Base-by-base conservation (phyloP, 2,113 vertebrate genomes). In the Pedetes capensis region DNA sequence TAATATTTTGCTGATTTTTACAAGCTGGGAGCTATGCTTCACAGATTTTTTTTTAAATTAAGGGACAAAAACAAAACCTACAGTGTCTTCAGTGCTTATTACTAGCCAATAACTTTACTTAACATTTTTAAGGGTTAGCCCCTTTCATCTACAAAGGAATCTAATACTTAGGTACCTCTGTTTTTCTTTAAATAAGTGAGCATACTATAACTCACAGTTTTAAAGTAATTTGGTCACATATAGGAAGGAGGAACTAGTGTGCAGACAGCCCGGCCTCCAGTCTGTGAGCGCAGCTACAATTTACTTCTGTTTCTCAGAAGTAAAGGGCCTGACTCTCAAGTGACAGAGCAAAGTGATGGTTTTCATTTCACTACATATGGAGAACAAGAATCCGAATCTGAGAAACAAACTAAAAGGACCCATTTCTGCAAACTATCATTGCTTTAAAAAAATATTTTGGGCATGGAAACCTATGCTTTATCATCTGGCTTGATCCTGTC, bases 91-190 rank as follows among this genome's bases (percentile, higher is more conserved):
- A 69, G 6, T 6, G 16, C 25, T 27, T 74, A 32, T 16, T 4
- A 49, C 7, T 13, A 39, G 20, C 39, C 20, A 11, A 27, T 87
- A 16, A n/a, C 9, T 39, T 6, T 11, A 17, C 5, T 74, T 64
- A n/a, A 17, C 4, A 17, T 78, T 61, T 59, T 47, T n/a, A 84
- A 87, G 23, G 42, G 14, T 34, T 79, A 7, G 8, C 23, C 79
- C 17, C 14, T 39, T 22, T 71, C 8, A 55, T 42, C 49, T 22
- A 37, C 69, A n/a, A 6, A 17, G 29, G 11, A 66, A 32, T 12
- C 4, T 8, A 17, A 8, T 23, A 14, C 8, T 0, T 22, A 29
- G 29, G 5, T 22, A 3, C 22, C 29, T 6, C 37, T 55, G 0
- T 69, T 44, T 69, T 37, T 22, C 14, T 71, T 27, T 34, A 1